Base-by-base conservation (phyloP, 1,140 invertebrate species). In the Pygmarrhopalites habei region DNA sequence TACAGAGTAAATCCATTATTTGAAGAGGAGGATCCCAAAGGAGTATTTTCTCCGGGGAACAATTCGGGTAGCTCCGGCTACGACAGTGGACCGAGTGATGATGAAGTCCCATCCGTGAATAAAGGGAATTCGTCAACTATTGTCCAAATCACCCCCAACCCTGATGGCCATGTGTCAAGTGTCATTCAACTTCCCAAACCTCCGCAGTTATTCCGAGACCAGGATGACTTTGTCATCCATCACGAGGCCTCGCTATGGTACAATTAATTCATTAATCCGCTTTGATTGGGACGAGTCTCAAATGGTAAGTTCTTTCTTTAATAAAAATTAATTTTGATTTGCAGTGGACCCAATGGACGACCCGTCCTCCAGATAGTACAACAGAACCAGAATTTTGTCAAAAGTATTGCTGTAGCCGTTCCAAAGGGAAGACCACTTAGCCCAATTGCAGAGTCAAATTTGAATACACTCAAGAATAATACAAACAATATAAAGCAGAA, bases 1-100 rank as follows among this genome's bases (percentile, higher is more conserved):
- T n/a, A 25, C 32, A 71, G 69, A 41, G 69, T 71, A 14, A 71
- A 71, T 58, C 69, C 69, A 15, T 44, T 71, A 17, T 71, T 71
- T 35, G 69, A 71, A 56, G 69, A 68, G 63, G 66, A 68, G n/a
- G 64, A 51, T 28, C 25, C 65, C n/a, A 49, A 59, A 56, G 46
- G 58, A 39, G 47, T 57, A 21, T 64, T 64, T 21, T 64, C 62
- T 39, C 62, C 57, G 12, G 60, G 65, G 19, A 68, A 62, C 30
- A 47, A 62, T 57, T 68, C 66, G 12, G 66, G 69, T 1, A 64
- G 60, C 44, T 68, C 66, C 26, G 69, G 69, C 25, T 71, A 71
- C 41, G 69, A 71, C 64, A 64, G 60, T 41, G 64, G 64, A 23
- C 65, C 65, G 14, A 60, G 62, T 44, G 66, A 70, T 44, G 61